Conservation (phyloP, 2,113 vertebrate genomes). For the Pithys albifrons region DNA sequence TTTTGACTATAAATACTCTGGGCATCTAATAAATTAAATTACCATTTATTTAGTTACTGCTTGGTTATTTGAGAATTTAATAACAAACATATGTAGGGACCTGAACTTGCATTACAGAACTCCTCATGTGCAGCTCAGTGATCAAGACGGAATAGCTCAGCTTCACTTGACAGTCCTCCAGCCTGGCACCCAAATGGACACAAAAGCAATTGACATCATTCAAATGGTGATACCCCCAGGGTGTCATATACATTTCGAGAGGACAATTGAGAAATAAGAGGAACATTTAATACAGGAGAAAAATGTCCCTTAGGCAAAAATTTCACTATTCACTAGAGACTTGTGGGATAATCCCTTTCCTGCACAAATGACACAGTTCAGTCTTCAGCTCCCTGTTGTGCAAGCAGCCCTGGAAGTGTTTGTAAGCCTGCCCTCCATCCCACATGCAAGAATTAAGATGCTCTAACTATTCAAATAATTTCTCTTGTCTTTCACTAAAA, state of each 20-base stretch:
- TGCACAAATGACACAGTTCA: background rate
- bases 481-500: background rate
- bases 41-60: slow-evolving; percentile 60
- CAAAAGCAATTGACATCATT: background rate
- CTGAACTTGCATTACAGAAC: slow-evolving; percentile 43
- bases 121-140: slow-evolving; percentile 60
- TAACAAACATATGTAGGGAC: slow-evolving; percentile 10
- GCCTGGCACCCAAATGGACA: slow-evolving; percentile 16
- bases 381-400: background rate
- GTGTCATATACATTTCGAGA: background rate
- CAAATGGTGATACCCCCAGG: background rate
- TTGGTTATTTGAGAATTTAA: slow-evolving; percentile 56
- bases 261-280: slow-evolving; percentile 10
- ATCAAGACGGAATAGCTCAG: slow-evolving; percentile 9
- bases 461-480: background rate
- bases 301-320: slow-evolving; percentile 29
- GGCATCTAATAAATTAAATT: slow-evolving; percentile 63
- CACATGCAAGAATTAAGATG: background rate
- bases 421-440: background rate
- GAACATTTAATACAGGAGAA: background rate
- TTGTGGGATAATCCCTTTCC: background rate
- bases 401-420: background rate
- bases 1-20: slow-evolving; percentile 44
- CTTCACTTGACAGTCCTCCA: slow-evolving; percentile 15
- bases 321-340: background rate